Base-by-base conservation (phyloP, 2,113 vertebrate species). In the Apodemus sylvaticus region DNA sequence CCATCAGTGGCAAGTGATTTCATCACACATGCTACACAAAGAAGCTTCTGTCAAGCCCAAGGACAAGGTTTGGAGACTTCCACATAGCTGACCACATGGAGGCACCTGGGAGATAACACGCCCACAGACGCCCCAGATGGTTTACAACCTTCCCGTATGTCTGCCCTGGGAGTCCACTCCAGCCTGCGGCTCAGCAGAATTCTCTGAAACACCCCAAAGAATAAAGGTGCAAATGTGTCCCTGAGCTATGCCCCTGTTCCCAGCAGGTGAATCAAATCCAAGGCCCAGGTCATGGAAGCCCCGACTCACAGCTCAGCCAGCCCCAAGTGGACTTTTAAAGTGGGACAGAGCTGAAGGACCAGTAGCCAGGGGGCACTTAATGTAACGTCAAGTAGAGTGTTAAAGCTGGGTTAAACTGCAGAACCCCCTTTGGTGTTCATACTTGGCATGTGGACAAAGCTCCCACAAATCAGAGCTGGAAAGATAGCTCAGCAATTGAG, bases 71-170 rank as follows among this genome's bases (percentile, higher is more conserved):
- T 7, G 12, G 42, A 76, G 71, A 45, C 45, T 24, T 66, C 20
- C 24, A 19, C 66, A 74, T 2, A 53, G 53, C 29, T 4, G 42
- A 29, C 16, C 73, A 5, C 16, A 14, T 11, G 60, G 55, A 73
- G 55, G 83, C 13, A 14, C 26, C 77, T 36, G 26, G 48, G 74
- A 45, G 81, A 16, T 17, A 8, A 5, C 48, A 5, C 26, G 0
- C 68, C 34, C 10, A 48, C 13, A 58, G 86, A 66, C 9, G 16
- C 9, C 70, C 22, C 8, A 11, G 36, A 16, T 66, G 73, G 31
- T 19, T 22, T 3, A 0, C 3, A 26, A 29, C 68, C 53, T 71
- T 53, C 42, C 82, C 9, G 1, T 4, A 31, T 0, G 0, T 79
- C 34, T 36, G 60, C 19, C 26, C 62, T 24, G 0, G 5, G 31